Evolutionary conservation across 2,888 invertebrate genomes (phyloP), one percentile per base, ranked within the genome.

Genomic region (Thereva nobilitata): DNA sequence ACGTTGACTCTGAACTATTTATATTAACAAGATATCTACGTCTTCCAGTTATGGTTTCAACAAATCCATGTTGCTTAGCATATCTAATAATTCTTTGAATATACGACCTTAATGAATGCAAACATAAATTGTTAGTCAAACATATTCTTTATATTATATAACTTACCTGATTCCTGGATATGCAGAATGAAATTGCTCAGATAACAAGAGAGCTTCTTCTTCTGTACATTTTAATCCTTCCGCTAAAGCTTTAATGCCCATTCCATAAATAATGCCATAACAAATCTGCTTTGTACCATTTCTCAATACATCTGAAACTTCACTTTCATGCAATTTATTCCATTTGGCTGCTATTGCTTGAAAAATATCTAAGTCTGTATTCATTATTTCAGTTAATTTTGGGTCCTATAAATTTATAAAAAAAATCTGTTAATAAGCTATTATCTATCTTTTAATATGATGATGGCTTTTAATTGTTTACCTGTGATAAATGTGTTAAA

Each of bases 261-360:
- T 98, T 5, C 98, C 99, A 79, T 99, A 99, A 67, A 99, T 90
- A 75, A 99, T 94, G 5, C 95, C 97, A 80, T 98, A 98, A 78
- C 95, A 95, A 40, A 97, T 86, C 82, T 95, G 89, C 80, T 97
- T 96, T 4, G 95, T 91, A 75, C 90, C 89, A 75, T 95, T 92
- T 53, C 97, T 85, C 73, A 93, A 84, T 67, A 86, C 85, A 66
- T 89, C 87, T 45, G 89, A 88, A 0, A 97, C 89, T 86, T 88
- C 89, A 4, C 84, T 80, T 72, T 87, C 86, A 0, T 84, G 71
- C 10, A 91, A 82, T 56, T 85, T 83, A 76, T 93, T 89, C 93
- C 95, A 94, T 69, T 89, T 86, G 0, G 94, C 88, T 1, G 97
- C 95, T 64, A 97, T 92, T 53, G 86, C 86, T 73, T 86, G 89